Conservation (phyloP, 2,797 vertebrate species). For the Gymnoscopelus microlampas region DNA sequence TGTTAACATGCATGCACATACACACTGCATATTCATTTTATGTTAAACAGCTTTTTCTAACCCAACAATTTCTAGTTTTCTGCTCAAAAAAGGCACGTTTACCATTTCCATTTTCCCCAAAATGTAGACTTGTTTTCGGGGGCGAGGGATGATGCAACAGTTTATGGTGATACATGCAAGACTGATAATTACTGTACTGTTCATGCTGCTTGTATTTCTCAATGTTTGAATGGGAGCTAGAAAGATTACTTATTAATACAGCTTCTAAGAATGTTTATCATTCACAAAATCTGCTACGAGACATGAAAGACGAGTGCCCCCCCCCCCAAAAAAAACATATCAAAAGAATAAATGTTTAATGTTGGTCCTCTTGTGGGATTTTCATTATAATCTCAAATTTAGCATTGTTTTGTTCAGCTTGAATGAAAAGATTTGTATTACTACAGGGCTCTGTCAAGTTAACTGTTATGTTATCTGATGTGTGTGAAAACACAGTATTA, state of each 20-base stretch:
- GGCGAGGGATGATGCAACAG: no score
- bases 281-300: background rate
- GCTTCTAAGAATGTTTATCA: background rate
- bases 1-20: no score
- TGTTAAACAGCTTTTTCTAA: background rate
- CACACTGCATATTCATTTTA: no score
- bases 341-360: background rate
- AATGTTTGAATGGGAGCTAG: background rate
- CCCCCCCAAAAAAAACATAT: background rate
- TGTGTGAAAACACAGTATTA: constrained; percentile 69
- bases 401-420: no score
- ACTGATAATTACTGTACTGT: no score
- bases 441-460: background rate
- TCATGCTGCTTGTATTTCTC: background rate
- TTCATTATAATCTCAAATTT: no score
- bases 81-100: background rate
- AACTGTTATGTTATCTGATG: constrained; percentile 11
- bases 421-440: no score
- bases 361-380: no score
- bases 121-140: background rate
- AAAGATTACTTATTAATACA: background rate
- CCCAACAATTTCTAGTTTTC: background rate
- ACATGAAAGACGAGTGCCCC: no score
- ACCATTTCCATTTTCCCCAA: background rate
- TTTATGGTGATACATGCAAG: no score